Evolutionary conservation across 1,140 invertebrate genomes (phyloP), one percentile per base, ranked within the genome.

Genomic region (Diplogasteroides magnus): DNA sequence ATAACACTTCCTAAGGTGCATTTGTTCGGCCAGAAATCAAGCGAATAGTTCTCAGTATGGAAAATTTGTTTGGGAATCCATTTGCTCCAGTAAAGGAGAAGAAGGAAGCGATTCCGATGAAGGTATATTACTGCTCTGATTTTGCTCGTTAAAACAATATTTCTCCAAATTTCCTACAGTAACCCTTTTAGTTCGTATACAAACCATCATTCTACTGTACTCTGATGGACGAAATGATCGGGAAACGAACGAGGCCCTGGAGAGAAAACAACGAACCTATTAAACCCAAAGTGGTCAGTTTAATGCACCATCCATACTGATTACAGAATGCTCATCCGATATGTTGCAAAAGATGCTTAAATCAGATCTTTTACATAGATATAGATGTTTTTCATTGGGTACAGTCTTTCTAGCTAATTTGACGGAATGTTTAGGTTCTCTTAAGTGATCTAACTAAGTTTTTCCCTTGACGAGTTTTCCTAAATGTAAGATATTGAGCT

Each of bases 141-240:
- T 23, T 13, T 25, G 48, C 3, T 65, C 29, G 14, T 19, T 68
- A 23, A n/a, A 55, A 28, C n/a, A 23, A 2, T 37, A 23, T 68
- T 64, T 25, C 55, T 67, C 1, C 6, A 67, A 67, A 15, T 59
- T 74, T 69, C 13, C 0, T n/a, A 57, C 14, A 73, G 0, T n/a
- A 31, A n/a, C 27, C 73, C 29, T 29, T 71, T 19, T 56, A 76
- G 31, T 81, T 81, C 28, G 71, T 69, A 23, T 81, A 81, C 59
- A 74, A 60, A 27, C 79, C 79, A 31, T 82, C 79, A 11, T 19
- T 37, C 0, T 81, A 78, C 63, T 71, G 71, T 0, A 55, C 55
- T 27, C 29, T 78, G 32, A 76, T 81, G 27, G 79, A 81, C 65
- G 60, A 81, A 55, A 81, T 81, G 78, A 77, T 81, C 19, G 81